Base-by-base conservation (phyloP, 2,888 invertebrate species). In the Trichopoda pennipes region DNA sequence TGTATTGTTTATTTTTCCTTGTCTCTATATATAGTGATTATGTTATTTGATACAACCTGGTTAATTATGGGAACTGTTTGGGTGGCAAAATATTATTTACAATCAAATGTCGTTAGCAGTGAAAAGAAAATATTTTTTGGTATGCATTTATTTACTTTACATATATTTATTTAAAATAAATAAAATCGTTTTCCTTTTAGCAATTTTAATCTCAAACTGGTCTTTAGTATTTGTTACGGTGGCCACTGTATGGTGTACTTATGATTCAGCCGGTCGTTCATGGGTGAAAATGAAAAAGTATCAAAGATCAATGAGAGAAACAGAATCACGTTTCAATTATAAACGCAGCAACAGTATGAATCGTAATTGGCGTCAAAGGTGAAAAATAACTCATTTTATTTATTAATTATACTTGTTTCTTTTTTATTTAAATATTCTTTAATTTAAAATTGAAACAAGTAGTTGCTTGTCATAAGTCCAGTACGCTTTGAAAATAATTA, bases 271-370 rank as follows among this genome's bases (percentile, higher is more conserved):
- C n/a, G 97, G 97, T 17, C 92, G 96, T 68, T 96, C 96, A 61
- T 97, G 96, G 96, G 96, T 97, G 32, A 96, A 96, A 91, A 96
- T 96, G 95, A 96, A 96, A 90, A 93, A 95, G 87, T 96, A 95
- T 90, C 96, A 96, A 90, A 93, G 95, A 82, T 96, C 95, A 84
- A 94, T 96, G 94, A 93, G 94, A 85, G 95, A 95, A 88, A 94
- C 94, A 23, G 95, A 95, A 89, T 94, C 94, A n/a, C 93, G 95
- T 85, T 94, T 94, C 86, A 94, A 95, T 88, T 95, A 95, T 89
- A 94, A 94, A 88, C 92, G 95, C 73, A 95, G 95, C 69, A 95
- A 95, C 61, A 96, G 95, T 88, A 92, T 94, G 87, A 94, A 95
- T 86, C 92, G 95, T 86, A 96, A 96, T 90, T 96, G 96, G 96